These are phyloP conservation scores for Phoebastria nigripes DNA, from an alignment of 2,797 vertebrate species.

Conservation along the genomic window DNA sequence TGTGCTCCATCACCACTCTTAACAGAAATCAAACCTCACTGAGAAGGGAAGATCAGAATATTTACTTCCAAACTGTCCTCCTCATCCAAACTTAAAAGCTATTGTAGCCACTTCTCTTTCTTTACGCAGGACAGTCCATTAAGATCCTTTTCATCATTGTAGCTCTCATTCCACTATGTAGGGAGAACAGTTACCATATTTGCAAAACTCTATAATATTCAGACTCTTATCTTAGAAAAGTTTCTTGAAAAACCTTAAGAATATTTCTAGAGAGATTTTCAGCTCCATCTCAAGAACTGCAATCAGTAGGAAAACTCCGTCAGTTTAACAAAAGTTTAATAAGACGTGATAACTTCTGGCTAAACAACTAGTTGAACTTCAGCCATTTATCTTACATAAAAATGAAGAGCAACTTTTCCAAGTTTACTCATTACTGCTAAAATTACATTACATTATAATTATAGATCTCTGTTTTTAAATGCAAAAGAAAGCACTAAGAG, in stretches of 20 bases:
- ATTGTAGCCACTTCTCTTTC: neutral
- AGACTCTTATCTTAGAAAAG: neutral
- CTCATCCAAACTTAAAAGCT: neutral
- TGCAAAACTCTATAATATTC: neutral
- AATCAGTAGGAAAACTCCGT: neutral
- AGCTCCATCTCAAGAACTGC: neutral
- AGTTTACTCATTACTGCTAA: neutral
- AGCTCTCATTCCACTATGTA: rapidly evolving
- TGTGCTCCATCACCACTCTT: neutral
- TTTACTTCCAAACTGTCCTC: neutral
- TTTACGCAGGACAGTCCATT: neutral
- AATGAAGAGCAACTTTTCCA: neutral
- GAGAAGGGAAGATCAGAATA: neutral
- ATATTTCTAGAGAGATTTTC: neutral
- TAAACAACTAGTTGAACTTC: neutral
- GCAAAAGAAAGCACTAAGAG: neutral
- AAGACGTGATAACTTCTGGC: neutral
- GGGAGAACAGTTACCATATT: neutral
- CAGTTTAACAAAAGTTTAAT: neutral
- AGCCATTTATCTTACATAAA: neutral
- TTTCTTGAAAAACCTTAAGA: neutral
- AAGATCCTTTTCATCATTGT: neutral
- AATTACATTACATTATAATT: neutral
- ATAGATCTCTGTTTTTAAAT: neutral
- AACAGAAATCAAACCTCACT: neutral